Base-by-base conservation (phyloP, 2,888 invertebrate genomes). In the Drosophila atripex region DNA sequence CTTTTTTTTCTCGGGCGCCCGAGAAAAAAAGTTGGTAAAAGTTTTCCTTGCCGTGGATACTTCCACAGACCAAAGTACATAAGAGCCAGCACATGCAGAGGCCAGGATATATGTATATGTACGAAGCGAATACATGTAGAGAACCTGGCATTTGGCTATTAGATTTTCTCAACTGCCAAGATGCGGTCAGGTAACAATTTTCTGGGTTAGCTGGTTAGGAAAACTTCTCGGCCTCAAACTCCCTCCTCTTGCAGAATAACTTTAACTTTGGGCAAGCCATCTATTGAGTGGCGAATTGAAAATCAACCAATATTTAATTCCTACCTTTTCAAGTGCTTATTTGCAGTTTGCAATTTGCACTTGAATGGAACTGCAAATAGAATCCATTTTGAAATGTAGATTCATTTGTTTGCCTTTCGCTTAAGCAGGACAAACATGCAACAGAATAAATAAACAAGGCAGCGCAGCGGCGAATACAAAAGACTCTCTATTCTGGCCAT, bases 191-290 rank as follows among this genome's bases (percentile, higher is more conserved):
- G 65, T 72, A 47, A 61, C 45, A 43, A 38, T 61, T 66, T 61
- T 77, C 59, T 80, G 71, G 80, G 80, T 85, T 80, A 80, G 75
- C 85, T 78, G 85, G 80, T 61, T 80, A 80, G 35, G 47, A 49
- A 38, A 51, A 32, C 28, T 25, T 23, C 32, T 14, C 16, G 9
- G n/a, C 35, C 46, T 12, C 38, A n/a, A 38, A 16, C 16, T 3
- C 49, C 16, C 16, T 16, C 9, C 16, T n/a, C 7, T 11, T 18
- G 16, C 3, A 14, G 16, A 59, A 28, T 16, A 54, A 25, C 56
- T 46, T 59, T 56, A 59, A 56, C 58, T 58, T 9, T n/a, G 39
- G 39, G 39, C n/a, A 1, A n/a, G 12, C 1, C n/a, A 35, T 14
- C 8, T 25, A 53, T 23, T 16, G 41, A 45, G 53, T 45, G 46